A percentile compares a stretch with the other conserved stretches of the same genome.
Conservation (phyloP, 2,888 invertebrate genomes). For the Eilema depressum region DNA sequence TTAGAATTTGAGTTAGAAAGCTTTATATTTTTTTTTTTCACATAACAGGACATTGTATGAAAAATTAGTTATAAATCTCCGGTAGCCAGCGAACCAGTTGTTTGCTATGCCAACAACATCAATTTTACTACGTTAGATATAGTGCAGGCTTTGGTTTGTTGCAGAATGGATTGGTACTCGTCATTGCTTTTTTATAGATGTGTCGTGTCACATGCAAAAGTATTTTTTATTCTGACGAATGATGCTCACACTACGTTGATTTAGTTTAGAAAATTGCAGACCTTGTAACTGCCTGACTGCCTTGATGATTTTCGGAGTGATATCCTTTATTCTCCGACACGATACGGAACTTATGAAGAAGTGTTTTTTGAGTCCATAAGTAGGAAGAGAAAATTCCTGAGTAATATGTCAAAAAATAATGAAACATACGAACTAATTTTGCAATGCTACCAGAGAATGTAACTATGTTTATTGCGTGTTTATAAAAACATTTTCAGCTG, state of each 20-base stretch:
- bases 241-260: too few species aligned
- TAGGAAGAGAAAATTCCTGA: too few species aligned
- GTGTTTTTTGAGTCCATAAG: too few species aligned
- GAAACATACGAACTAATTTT: too few species aligned
- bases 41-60: neutral
- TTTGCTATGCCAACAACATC: neutral
- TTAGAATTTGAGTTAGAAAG: too few species aligned
- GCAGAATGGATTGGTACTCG: neutral
- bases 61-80: neutral
- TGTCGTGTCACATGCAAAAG: neutral
- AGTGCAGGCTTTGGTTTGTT: slow-evolving; percentile 1
- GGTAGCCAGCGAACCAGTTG: neutral
- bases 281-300: too few species aligned
- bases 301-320: neutral
- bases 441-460: too few species aligned
- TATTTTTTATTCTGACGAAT: neutral
- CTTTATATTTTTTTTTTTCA: too few species aligned
- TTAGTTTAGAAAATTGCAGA: neutral
- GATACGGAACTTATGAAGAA: too few species aligned
- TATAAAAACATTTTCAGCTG: neutral
- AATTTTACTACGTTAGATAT: neutral
- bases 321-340: neutral
- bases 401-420: too few species aligned
- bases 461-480: neutral
- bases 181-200: neutral